Percentiles rank a stretch among this genome's conserved stretches.
These are phyloP conservation scores for Enteromius fasciolatus DNA, from an alignment of 2,797 vertebrate species.

Conservation along the genomic window DNA sequence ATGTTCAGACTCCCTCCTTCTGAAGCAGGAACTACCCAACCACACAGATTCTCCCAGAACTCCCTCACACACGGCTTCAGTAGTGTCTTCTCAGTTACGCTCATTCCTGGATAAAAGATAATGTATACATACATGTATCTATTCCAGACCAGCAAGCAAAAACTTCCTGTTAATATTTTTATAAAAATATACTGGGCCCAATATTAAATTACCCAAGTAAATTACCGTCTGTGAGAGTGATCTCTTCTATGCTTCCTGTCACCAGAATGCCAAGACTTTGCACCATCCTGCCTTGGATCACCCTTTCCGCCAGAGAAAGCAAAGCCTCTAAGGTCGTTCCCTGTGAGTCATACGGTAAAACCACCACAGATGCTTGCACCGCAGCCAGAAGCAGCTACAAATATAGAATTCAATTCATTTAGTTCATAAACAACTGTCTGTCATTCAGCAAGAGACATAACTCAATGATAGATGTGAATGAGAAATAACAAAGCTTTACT, in stretches of 20 bases:
- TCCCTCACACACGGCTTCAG: slow-evolving; percentile 75
- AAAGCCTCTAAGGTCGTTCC: slow-evolving; percentile 78
- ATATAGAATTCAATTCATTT: neutral
- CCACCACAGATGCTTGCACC: slow-evolving; percentile 69
- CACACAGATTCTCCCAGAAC: slow-evolving; percentile 86
- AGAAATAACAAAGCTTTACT: slow-evolving; percentile 67
- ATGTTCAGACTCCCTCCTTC: slow-evolving; percentile 82
- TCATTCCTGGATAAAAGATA: slow-evolving; percentile 32
- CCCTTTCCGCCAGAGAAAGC: slow-evolving; percentile 72
- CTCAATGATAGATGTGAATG: neutral
- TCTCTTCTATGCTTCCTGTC: slow-evolving; percentile 79
- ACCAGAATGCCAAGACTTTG: slow-evolving; percentile 82
- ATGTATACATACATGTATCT: neutral
- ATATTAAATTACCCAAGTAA: neutral
- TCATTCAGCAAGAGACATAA: neutral
- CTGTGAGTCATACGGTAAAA: slow-evolving; percentile 81
- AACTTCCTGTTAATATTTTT: neutral
- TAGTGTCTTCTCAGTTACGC: slow-evolving; percentile 75
- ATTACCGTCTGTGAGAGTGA: slow-evolving; percentile 80
- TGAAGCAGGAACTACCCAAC: slow-evolving; percentile 69
- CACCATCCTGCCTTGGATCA: slow-evolving; percentile 70
- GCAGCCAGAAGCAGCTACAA: slow-evolving; percentile 81
- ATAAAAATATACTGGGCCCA: neutral
- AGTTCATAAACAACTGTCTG: neutral
- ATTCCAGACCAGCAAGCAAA: neutral